phyloP scores from a whole-genome alignment of 2,888 invertebrate genomes.

The Polia nebulosa region DNA sequence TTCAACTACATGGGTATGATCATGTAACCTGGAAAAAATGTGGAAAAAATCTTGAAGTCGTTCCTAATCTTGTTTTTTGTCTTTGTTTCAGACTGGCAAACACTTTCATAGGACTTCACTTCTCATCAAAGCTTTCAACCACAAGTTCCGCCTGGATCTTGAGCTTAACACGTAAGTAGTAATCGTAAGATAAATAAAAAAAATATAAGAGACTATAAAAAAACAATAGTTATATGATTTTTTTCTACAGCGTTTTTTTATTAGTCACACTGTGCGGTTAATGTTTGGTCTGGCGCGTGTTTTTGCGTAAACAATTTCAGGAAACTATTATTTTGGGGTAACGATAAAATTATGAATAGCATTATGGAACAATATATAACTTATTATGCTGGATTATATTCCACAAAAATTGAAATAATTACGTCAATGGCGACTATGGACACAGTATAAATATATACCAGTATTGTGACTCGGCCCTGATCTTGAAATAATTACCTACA shows the following conservation, averaged over 20 bases:
- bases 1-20: too few relatives aligned
- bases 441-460: too few relatives aligned
- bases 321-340: not conserved
- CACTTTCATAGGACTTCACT: slow-evolving; percentile 98
- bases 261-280: slow-evolving; percentile 22
- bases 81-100: slow-evolving; percentile 96
- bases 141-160: slow-evolving; percentile 98
- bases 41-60: not conserved
- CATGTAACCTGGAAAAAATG: not conserved
- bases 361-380: not conserved
- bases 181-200: not conserved
- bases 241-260: not conserved
- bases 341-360: not conserved
- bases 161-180: slow-evolving; percentile 98
- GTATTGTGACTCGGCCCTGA: too few relatives aligned
- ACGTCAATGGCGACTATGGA: too few relatives aligned
- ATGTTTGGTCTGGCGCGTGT: not conserved
- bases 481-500: too few relatives aligned
- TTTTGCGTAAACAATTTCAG: slow-evolving; percentile 1
- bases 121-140: slow-evolving; percentile 99
- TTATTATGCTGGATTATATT: too few relatives aligned
- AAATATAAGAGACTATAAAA: not conserved
- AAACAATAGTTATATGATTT: not conserved
- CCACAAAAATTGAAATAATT: too few relatives aligned
- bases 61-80: slow-evolving; percentile 33